Evolutionary conservation across 2,113 vertebrate genomes (phyloP).

Genomic region (Hydropotes inermis): DNA sequence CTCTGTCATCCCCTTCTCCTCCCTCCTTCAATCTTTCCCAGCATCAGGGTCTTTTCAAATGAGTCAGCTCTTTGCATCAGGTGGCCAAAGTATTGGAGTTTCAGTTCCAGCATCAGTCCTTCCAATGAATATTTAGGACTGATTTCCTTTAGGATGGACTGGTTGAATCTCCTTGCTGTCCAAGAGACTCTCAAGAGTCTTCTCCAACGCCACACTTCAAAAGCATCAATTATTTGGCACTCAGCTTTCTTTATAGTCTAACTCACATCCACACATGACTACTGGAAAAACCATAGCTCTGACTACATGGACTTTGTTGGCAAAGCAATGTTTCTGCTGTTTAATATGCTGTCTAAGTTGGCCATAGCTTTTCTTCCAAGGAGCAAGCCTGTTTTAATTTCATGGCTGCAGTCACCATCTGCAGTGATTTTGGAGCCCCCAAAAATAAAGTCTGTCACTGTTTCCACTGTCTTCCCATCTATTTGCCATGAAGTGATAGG

Average conservation of each 20-base stretch:
- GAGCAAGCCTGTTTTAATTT: not conserved
- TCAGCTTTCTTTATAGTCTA: not conserved
- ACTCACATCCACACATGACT: not conserved
- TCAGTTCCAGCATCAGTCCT: not conserved
- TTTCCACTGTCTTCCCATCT: not conserved
- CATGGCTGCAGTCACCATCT: not conserved
- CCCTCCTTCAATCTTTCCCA: not conserved
- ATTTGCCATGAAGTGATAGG: not conserved
- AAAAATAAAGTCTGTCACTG: not conserved
- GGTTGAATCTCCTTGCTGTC: not conserved
- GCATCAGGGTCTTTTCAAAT: not conserved
- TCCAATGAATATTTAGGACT: not conserved
- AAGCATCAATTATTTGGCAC: not conserved
- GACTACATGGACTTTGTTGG: not conserved
- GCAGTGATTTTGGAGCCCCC: not conserved
- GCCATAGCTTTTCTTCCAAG: not conserved
- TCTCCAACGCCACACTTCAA: accelerated
- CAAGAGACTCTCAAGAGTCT: not conserved
- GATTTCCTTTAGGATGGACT: not conserved
- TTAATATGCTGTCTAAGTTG: not conserved
- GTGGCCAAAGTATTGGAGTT: not conserved
- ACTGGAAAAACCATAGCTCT: not conserved
- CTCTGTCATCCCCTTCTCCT: not conserved
- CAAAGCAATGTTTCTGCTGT: not conserved
- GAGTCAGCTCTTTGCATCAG: not conserved